Evolutionary conservation across 2,113 vertebrate species (phyloP).

Genomic region (Australoheros scitulus): DNA sequence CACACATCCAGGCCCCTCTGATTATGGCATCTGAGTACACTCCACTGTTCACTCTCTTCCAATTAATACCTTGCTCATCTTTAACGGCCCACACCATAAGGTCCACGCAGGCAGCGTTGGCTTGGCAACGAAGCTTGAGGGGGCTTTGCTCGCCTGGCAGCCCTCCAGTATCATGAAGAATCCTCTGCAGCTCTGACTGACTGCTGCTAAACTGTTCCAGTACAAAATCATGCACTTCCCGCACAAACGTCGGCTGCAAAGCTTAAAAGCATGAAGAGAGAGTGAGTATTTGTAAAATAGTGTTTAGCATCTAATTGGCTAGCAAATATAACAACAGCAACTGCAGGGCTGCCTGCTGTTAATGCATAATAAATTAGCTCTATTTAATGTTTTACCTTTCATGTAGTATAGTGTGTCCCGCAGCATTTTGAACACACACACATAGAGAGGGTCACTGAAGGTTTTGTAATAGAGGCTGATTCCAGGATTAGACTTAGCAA

Average conservation of each 20-base stretch:
- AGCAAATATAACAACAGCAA: neutral
- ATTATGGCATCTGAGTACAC: neutral
- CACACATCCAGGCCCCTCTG: constrained; percentile 9
- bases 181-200: constrained; percentile 92
- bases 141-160: constrained; percentile 87
- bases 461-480: constrained; percentile 86
- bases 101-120: constrained; percentile 95
- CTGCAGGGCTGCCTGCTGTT: neutral
- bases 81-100: constrained; percentile 99
- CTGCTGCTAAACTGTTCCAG: constrained; percentile 96
- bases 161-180: constrained; percentile 88
- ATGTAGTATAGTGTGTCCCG: constrained; percentile 93
- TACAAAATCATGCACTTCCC: constrained; percentile 96
- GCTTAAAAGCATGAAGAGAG: constrained; percentile 70
- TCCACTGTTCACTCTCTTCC: neutral
- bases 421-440: constrained; percentile 97
- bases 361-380: neutral
- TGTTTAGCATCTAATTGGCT: neutral
- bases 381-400: constrained; percentile 82
- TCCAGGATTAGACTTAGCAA: constrained; percentile 80
- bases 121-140: constrained; percentile 94
- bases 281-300: neutral
- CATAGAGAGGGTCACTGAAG: constrained; percentile 93
- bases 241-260: constrained; percentile 87
- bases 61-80: constrained; percentile 90